phyloP scores from a whole-genome alignment of 2,888 invertebrate genomes.

The Cylindroiulus punctatus region DNA sequence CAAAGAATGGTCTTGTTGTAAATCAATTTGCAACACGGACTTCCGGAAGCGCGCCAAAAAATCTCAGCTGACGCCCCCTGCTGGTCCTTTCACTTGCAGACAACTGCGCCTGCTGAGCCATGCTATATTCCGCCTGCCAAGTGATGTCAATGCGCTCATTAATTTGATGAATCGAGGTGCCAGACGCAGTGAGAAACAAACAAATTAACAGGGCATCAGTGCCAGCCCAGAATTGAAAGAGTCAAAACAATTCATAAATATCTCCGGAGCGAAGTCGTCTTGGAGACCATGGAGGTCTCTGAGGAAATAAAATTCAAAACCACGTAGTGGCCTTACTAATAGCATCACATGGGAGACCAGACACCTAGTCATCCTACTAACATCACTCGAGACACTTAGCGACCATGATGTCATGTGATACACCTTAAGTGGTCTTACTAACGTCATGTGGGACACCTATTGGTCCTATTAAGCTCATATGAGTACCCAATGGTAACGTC shows the following conservation, averaged over 20 bases:
- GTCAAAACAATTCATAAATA: conserved; percentile 11
- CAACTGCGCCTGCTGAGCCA: not conserved
- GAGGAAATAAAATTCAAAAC: too few species aligned
- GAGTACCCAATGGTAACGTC: too few species aligned
- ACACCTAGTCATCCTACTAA: too few species aligned
- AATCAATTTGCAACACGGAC: not conserved
- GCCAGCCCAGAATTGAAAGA: not conserved
- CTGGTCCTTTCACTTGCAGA: not conserved
- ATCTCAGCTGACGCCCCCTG: not conserved
- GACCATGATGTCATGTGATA: too few species aligned
- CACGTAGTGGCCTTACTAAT: too few species aligned
- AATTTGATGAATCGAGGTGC: conserved; percentile 18
- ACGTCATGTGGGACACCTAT: too few species aligned
- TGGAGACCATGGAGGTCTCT: too few species aligned
- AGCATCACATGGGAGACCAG: too few species aligned
- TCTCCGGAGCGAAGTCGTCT: not conserved
- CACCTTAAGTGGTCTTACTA: too few species aligned
- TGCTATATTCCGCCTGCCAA: not conserved
- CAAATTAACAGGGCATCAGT: not conserved
- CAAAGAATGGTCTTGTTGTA: not conserved
- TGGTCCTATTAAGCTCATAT: too few species aligned
- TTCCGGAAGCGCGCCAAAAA: not conserved
- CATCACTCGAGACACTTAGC: too few species aligned
- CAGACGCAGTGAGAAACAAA: not conserved
- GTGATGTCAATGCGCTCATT: conserved; percentile 8